Conservation (phyloP, 2,888 invertebrate genomes). For the Lypha dubia region DNA sequence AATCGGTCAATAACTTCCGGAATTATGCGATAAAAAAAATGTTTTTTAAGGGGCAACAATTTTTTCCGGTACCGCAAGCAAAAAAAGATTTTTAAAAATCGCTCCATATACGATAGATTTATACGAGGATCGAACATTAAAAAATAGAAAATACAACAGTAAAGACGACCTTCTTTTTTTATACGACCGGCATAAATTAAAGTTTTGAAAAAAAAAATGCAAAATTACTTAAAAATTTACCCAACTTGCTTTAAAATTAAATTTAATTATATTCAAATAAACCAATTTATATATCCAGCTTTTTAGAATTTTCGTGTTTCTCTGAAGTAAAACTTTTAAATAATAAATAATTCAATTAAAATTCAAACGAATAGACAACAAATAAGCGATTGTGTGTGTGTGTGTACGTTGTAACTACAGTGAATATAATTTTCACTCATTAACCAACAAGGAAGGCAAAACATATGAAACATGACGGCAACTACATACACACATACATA, state of each 20-base stretch:
- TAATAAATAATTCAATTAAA: slow-evolving; percentile 62
- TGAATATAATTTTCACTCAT: slow-evolving; percentile 7
- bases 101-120: no score
- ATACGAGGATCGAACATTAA: no score
- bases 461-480: slow-evolving; percentile 15
- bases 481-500: no score
- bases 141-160: no score
- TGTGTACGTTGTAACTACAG: not conserved
- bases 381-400: not conserved
- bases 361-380: slow-evolving; percentile 16
- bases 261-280: not conserved
- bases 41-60: no score
- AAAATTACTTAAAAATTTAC: not conserved
- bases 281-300: not conserved
- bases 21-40: no score
- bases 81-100: no score
- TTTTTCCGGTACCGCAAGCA: no score
- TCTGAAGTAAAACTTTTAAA: slow-evolving; percentile 41
- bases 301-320: not conserved
- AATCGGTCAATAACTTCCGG: no score
- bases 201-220: no score
- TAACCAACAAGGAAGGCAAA: slow-evolving; percentile 23
- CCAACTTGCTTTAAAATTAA: not conserved
- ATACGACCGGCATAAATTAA: no score
- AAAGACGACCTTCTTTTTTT: no score